Evolutionary conservation across 2,888 invertebrate genomes (phyloP).

Genomic region (Leucoma salicis): DNA sequence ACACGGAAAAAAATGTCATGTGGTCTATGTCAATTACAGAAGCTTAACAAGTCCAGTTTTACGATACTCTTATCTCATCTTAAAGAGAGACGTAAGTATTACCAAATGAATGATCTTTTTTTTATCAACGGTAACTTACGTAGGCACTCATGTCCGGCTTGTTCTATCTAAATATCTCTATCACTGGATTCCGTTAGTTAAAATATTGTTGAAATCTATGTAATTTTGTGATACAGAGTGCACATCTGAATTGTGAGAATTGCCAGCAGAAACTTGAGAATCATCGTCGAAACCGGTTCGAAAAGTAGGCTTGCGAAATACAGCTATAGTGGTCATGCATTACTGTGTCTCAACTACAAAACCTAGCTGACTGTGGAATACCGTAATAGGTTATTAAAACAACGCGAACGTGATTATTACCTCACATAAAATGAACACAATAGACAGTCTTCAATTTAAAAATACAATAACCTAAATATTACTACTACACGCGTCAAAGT

Average conservation of each 20-base stretch:
- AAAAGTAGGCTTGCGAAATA: constrained; percentile 73
- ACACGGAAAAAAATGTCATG: too few species aligned
- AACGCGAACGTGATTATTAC: neutral
- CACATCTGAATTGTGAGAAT: constrained; percentile 19
- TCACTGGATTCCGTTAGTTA: too few species aligned
- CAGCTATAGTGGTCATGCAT: constrained; percentile 42
- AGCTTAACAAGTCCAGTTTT: too few species aligned
- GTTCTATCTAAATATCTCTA: too few species aligned
- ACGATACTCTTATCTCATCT: too few species aligned
- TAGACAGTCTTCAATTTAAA: constrained; percentile 33
- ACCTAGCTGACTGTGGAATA: constrained; percentile 28
- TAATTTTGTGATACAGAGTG: constrained; percentile 6
- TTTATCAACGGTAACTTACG: too few species aligned
- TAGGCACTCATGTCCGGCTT: too few species aligned
- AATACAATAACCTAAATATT: constrained; percentile 60
- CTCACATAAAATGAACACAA: too few species aligned
- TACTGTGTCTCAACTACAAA: constrained; percentile 34
- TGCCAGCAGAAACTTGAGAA: constrained; percentile 47
- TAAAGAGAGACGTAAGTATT: too few species aligned
- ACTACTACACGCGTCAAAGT: constrained; percentile 64
- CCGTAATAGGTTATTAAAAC: neutral
- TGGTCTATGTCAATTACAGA: too few species aligned
- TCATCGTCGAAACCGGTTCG: constrained; percentile 65
- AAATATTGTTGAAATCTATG: neutral
- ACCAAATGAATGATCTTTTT: too few species aligned